Evolutionary conservation across 2,888 invertebrate species (phyloP), one percentile per base, ranked within the genome.

Genomic region (Chironomus tentans): DNA sequence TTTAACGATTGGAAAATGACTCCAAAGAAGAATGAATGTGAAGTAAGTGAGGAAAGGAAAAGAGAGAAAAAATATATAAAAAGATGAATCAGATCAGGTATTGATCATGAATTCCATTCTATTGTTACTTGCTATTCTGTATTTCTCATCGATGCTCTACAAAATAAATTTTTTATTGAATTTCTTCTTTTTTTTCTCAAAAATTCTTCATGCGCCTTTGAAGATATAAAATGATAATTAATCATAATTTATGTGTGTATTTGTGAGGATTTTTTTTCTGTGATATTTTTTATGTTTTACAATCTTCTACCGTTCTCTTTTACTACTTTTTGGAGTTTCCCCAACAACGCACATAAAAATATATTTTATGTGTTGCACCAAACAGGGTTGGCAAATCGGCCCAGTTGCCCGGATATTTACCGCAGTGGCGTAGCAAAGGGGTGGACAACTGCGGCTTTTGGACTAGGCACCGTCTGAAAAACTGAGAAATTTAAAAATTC

Each of bases 31-130:
- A 65, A 21, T 7, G 56, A 56, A 56, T 56, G 56, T 65, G 65
- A 65, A 65, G 24, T 21, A 15, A 56, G 18, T 56, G 47, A 61
- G 70, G 10, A 22, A 22, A 48, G 48, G 56, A 21, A 38, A 22
- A 46, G 47, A 62, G 62, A 61, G 56, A 71, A 28, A 62, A 73
- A 28, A 22, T 1, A 18, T 61, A 71, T 4, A 48, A 70, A 70
- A 61, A 62, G 47, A 73, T 73, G 65, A 73, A 71, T 71, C 71
- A 71, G 65, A 73, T 73, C 73, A 65, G 65, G 73, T 73, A 73
- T 73, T 73, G 73, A 73, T 73, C 73, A 18, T 28, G 50, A 73
- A 73, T 73, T 73, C 73, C 65, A 62, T 62, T 73, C 73, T 56
- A 73, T 73, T 73, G 73, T 73, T 71, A 24, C 4, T 61, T 62